Conservation (phyloP, 2,888 invertebrate species). For the Geophilus truncorum region DNA sequence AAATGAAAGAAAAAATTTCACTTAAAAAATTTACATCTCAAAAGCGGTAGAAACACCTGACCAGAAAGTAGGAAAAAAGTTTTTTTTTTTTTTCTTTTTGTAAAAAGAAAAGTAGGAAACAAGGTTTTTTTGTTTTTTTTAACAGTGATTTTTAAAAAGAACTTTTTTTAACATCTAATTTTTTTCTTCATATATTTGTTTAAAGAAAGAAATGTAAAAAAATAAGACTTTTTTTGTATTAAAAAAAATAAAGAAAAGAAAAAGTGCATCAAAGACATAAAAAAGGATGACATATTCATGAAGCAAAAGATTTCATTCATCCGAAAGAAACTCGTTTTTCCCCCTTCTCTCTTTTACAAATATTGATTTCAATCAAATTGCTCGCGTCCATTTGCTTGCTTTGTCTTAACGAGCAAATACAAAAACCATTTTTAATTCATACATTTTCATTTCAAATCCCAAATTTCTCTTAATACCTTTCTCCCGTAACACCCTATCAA, state of each 20-base stretch:
- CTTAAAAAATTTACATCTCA: not conserved
- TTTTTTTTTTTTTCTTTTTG: too few species aligned
- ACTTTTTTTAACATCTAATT: not conserved
- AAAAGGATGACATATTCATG: slow-evolving; percentile 18
- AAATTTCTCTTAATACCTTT: not conserved
- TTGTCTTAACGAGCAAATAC: not conserved
- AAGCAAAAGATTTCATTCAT: slow-evolving; percentile 16
- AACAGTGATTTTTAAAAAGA: not conserved
- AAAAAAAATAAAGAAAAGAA: not conserved
- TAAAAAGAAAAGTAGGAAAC: not conserved
- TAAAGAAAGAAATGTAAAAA: not conserved
- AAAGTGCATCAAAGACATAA: not conserved
- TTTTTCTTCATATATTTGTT: not conserved
- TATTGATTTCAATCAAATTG: slow-evolving; percentile 16
- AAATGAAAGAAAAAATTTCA: not conserved
- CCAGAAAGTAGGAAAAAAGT: not conserved
- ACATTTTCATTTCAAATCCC: not conserved
- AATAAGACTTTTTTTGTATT: not conserved
- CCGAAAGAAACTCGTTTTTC: not conserved
- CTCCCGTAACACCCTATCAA: not conserved
- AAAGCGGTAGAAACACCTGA: not conserved
- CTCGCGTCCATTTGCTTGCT: not conserved
- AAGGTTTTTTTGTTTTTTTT: not conserved
- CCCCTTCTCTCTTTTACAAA: not conserved
- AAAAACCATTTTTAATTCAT: not conserved